phyloP scores from a whole-genome alignment of 2,888 invertebrate genomes.

The Agrochola lychnidis region DNA sequence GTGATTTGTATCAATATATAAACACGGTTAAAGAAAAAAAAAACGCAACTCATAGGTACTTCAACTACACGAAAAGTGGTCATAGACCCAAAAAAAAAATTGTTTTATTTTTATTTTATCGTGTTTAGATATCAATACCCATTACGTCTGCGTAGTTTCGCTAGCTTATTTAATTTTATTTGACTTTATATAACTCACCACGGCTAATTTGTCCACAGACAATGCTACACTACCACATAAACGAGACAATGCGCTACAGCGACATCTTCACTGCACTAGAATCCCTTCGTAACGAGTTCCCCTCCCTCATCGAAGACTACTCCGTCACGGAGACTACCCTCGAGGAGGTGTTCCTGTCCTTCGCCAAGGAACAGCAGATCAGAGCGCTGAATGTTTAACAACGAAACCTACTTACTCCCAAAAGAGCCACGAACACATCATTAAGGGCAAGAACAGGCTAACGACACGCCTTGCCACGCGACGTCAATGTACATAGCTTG shows the following conservation, averaged over 20 bases:
- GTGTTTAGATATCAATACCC: too few species aligned
- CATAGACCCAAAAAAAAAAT: too few species aligned
- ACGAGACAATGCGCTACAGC: conserved; percentile 91
- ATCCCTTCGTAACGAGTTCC: conserved; percentile 80
- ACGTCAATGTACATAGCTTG: neutral
- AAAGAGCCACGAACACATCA: neutral
- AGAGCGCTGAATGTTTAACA: conserved; percentile 1
- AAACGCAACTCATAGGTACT: too few species aligned
- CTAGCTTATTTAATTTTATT: neutral
- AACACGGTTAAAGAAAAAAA: too few species aligned
- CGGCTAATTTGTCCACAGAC: conserved; percentile 81
- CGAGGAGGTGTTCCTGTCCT: conserved; percentile 93
- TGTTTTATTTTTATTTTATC: too few species aligned
- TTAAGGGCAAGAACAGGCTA: too few species aligned
- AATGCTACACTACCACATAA: conserved; percentile 93
- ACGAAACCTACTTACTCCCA: neutral
- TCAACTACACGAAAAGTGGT: too few species aligned
- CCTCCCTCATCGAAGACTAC: conserved; percentile 92
- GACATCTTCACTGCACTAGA: conserved; percentile 92
- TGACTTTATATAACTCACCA: neutral
- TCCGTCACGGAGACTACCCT: conserved; percentile 94
- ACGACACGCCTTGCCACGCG: neutral
- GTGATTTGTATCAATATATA: too few species aligned
- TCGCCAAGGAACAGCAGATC: conserved; percentile 73
- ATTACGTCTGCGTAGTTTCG: neutral